These are phyloP conservation scores for Macaria liturata DNA, from an alignment of 2,888 invertebrate genomes.

Conservation along the genomic window DNA sequence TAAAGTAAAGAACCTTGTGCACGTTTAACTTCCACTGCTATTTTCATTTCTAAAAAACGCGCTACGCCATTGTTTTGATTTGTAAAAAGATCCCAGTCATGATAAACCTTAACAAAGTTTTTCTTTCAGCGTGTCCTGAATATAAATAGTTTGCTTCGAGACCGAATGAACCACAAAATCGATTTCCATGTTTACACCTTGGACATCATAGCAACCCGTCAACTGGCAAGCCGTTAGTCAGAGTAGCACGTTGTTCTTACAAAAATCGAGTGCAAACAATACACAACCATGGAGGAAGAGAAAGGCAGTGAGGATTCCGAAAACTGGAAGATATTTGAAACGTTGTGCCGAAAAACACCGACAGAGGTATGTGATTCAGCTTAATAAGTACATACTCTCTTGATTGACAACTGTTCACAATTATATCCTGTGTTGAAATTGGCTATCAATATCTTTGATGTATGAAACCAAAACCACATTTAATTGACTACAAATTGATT, in stretches of 20 bases:
- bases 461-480: no score
- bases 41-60: no score
- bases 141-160: background rate
- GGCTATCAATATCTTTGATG: no score
- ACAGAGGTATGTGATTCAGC: conserved; percentile 67
- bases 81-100: background rate
- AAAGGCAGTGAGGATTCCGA: conserved; percentile 77
- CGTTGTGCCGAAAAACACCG: conserved; percentile 83
- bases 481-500: no score
- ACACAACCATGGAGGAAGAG: conserved; percentile 63
- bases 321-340: conserved; percentile 90
- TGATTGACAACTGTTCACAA: no score
- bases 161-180: conserved; percentile 31
- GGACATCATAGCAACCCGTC: conserved; percentile 46
- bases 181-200: conserved; percentile 47
- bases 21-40: no score
- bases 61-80: background rate
- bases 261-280: conserved; percentile 2
- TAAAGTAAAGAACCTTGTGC: no score
- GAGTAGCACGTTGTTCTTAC: background rate
- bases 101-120: background rate
- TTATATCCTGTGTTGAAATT: no score
- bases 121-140: background rate
- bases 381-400: background rate
- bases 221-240: conserved; percentile 3